Evolutionary conservation across 2,888 invertebrate genomes (phyloP), one percentile per base, ranked within the genome.

Genomic region (Acleris cristana): DNA sequence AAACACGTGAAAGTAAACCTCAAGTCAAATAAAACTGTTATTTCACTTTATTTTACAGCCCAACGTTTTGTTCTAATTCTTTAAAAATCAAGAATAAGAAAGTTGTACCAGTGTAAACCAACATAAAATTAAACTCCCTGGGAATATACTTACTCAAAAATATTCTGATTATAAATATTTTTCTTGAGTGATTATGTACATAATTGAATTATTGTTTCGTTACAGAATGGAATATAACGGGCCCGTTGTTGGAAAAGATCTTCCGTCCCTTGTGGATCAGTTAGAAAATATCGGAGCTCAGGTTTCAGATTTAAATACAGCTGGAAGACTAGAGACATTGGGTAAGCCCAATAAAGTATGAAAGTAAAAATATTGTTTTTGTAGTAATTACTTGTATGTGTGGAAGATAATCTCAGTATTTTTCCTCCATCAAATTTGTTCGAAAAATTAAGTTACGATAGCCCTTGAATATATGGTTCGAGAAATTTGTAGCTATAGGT

Each of bases 251-350:
- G 94, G 93, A 53, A 95, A 94, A 75, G 96, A 96, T 76, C 79
- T 96, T 21, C 93, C 93, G 34, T 94, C 95, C 1, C 87, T 96
- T 64, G 94, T 95, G 1, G 95, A 95, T 72, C 96, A 96, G 79
- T 83, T 96, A 59, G 94, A 95, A 74, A 95, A 94, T 67, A 93
- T 96, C 54, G 94, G 95, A 0, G 94, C 94, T 52, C 95, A 96
- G 89, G 94, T 97, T 72, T 94, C 94, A 45, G 96, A 97, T 81
- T 89, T 95, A 19, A 94, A 94, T 30, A 96, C 95, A 2, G 95
- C 96, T 1, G 95, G 95, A n/a, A 94, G 95, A 79, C 92, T 97
- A 79, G 96, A 96, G 80, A 95, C 95, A 52, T 89, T 97, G 75
- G 94, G 94, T 88, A 89, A 73, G 69, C 34, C 45, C 44, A 12